Evolutionary conservation across 1,140 invertebrate species (phyloP).

Genomic region (Drosophila parvula): DNA sequence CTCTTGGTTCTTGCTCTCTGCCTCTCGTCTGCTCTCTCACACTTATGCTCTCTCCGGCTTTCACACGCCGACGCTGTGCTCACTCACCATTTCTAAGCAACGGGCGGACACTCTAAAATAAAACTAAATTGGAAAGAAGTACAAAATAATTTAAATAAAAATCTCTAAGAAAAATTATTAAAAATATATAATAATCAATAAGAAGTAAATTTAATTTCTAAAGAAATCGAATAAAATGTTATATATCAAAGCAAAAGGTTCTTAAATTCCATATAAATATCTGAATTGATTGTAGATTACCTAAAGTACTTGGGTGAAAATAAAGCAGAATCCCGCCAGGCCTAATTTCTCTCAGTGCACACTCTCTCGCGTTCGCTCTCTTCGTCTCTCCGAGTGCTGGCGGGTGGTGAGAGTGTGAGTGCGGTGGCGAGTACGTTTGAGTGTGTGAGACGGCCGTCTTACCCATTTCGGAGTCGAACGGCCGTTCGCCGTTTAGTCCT

Average conservation of each 20-base stretch:
- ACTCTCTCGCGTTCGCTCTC: constrained; percentile 45
- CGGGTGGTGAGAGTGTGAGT: constrained; percentile 26
- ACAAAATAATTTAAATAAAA: too few relatives aligned
- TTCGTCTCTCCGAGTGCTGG: constrained; percentile 18
- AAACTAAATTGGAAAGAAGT: neutral
- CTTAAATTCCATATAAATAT: too few relatives aligned
- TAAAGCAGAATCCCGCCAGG: neutral
- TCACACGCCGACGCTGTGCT: constrained; percentile 72
- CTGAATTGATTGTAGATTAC: too few relatives aligned
- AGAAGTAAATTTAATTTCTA: too few relatives aligned
- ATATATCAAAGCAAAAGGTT: too few relatives aligned
- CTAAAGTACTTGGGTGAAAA: neutral
- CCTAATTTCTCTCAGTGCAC: constrained; percentile 10
- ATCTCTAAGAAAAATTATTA: too few relatives aligned
- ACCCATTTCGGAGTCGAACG: constrained; percentile 63
- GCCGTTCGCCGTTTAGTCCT: constrained; percentile 72
- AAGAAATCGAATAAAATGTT: too few relatives aligned
- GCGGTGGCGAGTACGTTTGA: constrained; percentile 47
- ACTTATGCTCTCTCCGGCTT: constrained; percentile 32
- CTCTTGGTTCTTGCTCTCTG: constrained; percentile 29
- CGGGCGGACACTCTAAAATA: constrained; percentile 17
- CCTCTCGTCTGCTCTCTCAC: constrained; percentile 57
- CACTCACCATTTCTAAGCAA: constrained; percentile 50
- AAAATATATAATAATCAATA: too few relatives aligned
- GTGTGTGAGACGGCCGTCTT: constrained; percentile 55